A percentile compares a stretch with the other conserved stretches of the same genome.
These are phyloP conservation scores for Copsychus sechellarum DNA, from an alignment of 2,113 vertebrate species.

Conservation along the genomic window DNA sequence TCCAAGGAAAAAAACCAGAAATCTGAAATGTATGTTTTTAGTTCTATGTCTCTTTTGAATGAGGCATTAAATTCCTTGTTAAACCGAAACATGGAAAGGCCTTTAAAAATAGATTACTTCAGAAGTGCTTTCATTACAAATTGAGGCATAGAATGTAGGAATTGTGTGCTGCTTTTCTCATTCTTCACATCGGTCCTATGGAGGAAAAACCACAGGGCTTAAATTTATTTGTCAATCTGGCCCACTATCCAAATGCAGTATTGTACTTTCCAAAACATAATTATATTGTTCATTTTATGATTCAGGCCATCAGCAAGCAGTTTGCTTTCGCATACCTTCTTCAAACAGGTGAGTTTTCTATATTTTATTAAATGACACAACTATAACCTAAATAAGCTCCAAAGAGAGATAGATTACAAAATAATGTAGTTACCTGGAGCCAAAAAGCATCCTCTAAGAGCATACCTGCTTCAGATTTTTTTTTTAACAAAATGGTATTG, in stretches of 20 bases:
- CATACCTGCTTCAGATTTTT: background rate
- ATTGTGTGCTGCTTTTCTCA: background rate
- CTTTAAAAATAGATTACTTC: background rate
- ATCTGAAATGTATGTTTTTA: background rate
- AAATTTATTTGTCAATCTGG: background rate
- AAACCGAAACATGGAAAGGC: background rate
- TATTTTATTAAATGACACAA: background rate
- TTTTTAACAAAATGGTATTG: background rate
- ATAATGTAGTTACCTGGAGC: background rate
- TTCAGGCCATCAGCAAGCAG: slow-evolving; percentile 89
- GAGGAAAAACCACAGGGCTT: background rate
- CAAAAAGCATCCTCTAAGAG: background rate
- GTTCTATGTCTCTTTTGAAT: background rate
- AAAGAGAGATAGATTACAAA: background rate
- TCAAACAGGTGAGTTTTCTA: slow-evolving; percentile 85
- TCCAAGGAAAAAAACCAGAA: background rate
- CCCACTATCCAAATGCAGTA: background rate
- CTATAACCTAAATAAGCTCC: background rate
- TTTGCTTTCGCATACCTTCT: slow-evolving; percentile 91
- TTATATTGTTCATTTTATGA: slow-evolving; percentile 56
- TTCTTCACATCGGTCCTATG: background rate
- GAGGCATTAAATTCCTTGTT: background rate
- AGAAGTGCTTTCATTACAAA: background rate
- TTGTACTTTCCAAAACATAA: slow-evolving; percentile 36
- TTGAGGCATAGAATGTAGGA: background rate